These are phyloP conservation scores for human (Homo sapiens) DNA, from an alignment of 2,113 vertebrate genomes.

Conservation along the genomic window GRCh38 chr2:60217501-60218000, in stretches of 20 bases:
- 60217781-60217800: background rate
- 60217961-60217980: background rate
- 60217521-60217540: background rate
- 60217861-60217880: background rate
- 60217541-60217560: background rate
- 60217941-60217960: background rate
- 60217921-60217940: background rate
- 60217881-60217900: background rate
- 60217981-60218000: background rate
- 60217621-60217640: background rate
- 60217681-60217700: background rate
- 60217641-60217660: background rate
- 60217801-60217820: background rate
- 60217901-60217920: background rate
- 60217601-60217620: background rate
- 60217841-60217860: background rate
- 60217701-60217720: background rate
- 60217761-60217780: background rate
- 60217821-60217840: constrained; percentile 19
- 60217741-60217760: background rate
- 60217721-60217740: background rate
- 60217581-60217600: background rate
- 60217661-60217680: background rate
- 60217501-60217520: background rate
- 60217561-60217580: background rate